Evolutionary conservation across 1,140 invertebrate genomes (phyloP).

Genomic region (Lasioglossum albipes): DNA sequence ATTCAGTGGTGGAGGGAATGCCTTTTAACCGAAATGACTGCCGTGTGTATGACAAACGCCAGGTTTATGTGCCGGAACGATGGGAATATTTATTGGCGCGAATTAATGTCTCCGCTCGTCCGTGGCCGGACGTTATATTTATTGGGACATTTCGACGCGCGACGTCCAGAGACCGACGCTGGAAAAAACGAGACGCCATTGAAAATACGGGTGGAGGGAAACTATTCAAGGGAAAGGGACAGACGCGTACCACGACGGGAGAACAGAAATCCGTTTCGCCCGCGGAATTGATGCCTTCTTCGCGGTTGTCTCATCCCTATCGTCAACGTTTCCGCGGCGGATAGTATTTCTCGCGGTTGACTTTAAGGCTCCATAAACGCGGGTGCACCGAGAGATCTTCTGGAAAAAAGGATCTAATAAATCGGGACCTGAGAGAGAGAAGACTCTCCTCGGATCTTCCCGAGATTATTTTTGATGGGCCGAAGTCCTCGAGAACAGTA

Average conservation of each 20-base stretch:
- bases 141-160: slow-evolving; percentile 56
- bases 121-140: slow-evolving; percentile 60
- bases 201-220: no score
- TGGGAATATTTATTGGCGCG: slow-evolving; percentile 76
- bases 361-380: neutral
- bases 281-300: neutral
- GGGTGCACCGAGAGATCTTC: neutral
- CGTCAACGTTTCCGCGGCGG: neutral
- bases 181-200: no score
- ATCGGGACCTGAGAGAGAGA: neutral
- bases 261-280: slow-evolving; percentile 31
- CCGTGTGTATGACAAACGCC: slow-evolving; percentile 75
- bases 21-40: slow-evolving; percentile 79
- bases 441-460: neutral
- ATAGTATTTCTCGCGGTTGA: neutral
- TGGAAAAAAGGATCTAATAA: neutral
- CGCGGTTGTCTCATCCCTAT: neutral
- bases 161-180: neutral
- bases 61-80: slow-evolving; percentile 74
- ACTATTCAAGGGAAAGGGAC: slow-evolving; percentile 14
- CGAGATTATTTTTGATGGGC: no score
- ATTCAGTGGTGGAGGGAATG: slow-evolving; percentile 75
- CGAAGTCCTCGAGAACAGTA: no score
- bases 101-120: slow-evolving; percentile 72
- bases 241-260: neutral